Conservation (phyloP, 2,888 invertebrate species). For the Acleris emargana region DNA sequence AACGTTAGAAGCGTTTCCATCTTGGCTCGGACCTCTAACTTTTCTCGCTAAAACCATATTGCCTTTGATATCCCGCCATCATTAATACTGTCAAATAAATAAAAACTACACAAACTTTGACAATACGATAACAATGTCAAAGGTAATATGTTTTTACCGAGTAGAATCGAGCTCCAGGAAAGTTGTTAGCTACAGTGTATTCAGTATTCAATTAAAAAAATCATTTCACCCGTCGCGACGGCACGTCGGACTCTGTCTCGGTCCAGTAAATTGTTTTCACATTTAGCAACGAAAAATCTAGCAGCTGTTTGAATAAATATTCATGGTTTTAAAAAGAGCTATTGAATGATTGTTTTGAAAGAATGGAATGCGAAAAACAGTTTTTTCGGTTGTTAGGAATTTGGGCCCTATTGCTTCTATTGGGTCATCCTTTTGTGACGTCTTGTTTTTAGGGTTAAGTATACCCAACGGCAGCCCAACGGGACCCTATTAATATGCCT, state of each 20-base stretch:
- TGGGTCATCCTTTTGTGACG: constrained; percentile 8
- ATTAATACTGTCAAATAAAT: too few relatives aligned
- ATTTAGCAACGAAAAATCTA: constrained; percentile 11
- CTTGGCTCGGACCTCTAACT: too few relatives aligned
- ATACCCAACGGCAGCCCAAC: too few relatives aligned
- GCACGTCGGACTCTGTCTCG: constrained; percentile 1
- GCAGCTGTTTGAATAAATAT: constrained; percentile 10
- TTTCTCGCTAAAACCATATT: too few relatives aligned
- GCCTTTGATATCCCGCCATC: too few relatives aligned
- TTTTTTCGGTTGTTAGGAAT: constrained; percentile 20
- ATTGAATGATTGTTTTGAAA: constrained; percentile 14
- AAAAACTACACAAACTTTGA: too few relatives aligned
- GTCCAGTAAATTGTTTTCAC: constrained; percentile 26
- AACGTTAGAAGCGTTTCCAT: too few relatives aligned
- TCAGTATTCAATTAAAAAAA: constrained; percentile 24
- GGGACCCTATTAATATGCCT: too few relatives aligned
- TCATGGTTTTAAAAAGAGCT: neutral
- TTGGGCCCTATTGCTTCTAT: constrained; percentile 3
- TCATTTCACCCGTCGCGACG: constrained; percentile 22
- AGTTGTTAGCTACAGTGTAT: neutral
- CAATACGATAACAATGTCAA: too few relatives aligned
- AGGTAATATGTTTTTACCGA: too few relatives aligned
- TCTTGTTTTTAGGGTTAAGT: neutral
- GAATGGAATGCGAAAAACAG: constrained; percentile 27
- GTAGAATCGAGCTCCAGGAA: too few relatives aligned